A percentile compares a stretch with the other conserved stretches of the same genome.
Evolutionary conservation across 2,113 vertebrate genomes (phyloP).

Genomic region (Lethenteron reissneri): DNA sequence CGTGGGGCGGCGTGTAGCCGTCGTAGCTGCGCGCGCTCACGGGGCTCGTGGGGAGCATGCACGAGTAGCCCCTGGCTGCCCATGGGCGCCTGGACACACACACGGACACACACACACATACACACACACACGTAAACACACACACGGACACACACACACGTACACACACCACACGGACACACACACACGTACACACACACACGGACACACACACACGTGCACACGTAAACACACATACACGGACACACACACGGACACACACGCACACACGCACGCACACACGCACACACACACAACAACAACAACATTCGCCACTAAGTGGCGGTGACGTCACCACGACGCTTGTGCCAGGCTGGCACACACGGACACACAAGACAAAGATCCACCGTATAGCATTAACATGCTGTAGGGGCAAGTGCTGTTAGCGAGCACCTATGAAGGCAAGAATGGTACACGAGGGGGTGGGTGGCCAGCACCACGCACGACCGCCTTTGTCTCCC

Average conservation of each 20-base stretch:
- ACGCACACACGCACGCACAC: neutral
- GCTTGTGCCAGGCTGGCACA: no score
- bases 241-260: no score
- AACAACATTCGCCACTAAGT: neutral
- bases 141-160: no score
- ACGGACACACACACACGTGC: neutral
- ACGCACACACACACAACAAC: neutral
- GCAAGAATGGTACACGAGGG: no score
- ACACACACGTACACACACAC: neutral
- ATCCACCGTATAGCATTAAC: no score
- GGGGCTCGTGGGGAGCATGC: conserved; percentile 98
- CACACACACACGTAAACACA: neutral
- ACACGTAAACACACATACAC: neutral
- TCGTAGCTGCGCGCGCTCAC: conserved; percentile 97
- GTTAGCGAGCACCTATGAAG: no score
- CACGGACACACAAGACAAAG: no score
- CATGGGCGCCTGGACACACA: conserved; percentile 37
- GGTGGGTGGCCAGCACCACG: no score
- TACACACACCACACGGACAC: no score
- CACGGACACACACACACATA: neutral
- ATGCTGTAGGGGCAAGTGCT: no score
- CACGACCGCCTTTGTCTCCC: no score
- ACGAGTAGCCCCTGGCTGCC: conserved; percentile 98
- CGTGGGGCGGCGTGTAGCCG: conserved; percentile 92
- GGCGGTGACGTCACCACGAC: no score